Evolutionary conservation across 2,113 vertebrate species (phyloP), one percentile per base, ranked within the genome.

Genomic region (Labeo rohita): DNA sequence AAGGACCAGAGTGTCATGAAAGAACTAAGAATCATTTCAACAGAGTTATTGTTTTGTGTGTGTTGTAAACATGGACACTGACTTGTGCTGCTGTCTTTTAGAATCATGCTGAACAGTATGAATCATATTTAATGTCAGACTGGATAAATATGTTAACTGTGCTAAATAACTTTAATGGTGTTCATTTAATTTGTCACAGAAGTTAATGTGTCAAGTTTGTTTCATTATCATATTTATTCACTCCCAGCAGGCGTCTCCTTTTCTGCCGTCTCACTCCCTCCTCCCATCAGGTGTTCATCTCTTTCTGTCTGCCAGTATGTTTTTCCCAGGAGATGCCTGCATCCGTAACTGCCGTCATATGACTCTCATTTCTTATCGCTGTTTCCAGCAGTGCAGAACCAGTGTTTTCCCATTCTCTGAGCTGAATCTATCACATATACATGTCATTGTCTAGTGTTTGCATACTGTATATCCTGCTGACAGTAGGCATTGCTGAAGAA

Each of bases 401-500:
- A 52, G 28, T 16, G 36, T 68, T 82, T 80, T 82, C 59, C 43
- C 16, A n/a, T 49, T 47, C n/a, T 66, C 39, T 28, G 12, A 12
- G 39, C 12, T 49, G 73, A 18, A 23, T 77, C 49, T 12, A n/a
- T 68, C 15, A 52, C 63, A 52, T 28, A 21, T 15, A 68, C 47
- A 18, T 36, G 47, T 63, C 28, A 70, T 21, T 68, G 16, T 68
- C 63, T 82, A 23, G 23, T 82, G 63, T 82, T 82, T 82, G 61
- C 28, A 52, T 18, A 49, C 23, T 11, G 45, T 75, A 49, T 75
- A 15, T 75, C n/a, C 6, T 28, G 12, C 18, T 45, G 21, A 45
- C 54, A 80, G 54, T 11, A 79, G 6, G 34, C 28, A 56, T 78
- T 56, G 16, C 34, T 39, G 50, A 28, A 18, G 5, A 39, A 18